Conservation (phyloP, 53 echinoderm and acorn worm species). For the Henricia sp. region DNA sequence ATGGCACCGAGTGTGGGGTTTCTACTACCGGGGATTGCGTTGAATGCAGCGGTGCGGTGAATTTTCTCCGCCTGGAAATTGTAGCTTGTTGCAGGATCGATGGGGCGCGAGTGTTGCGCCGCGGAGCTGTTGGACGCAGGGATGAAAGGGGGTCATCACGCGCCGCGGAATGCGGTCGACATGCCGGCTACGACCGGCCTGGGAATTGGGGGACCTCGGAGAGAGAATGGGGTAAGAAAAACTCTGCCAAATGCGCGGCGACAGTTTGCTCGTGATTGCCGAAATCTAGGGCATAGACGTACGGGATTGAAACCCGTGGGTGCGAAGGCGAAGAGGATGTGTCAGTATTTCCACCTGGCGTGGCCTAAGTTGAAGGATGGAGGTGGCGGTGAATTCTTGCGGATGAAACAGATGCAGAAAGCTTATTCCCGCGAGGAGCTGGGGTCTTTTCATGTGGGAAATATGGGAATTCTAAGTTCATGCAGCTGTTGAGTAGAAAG, state of each 20-base stretch:
- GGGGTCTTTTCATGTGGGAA: too few species aligned
- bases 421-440: too few species aligned
- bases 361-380: conserved; percentile 28
- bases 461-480: too few species aligned
- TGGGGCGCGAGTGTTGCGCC: neutral
- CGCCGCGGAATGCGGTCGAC: conserved; percentile 57
- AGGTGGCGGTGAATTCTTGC: neutral
- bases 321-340: conserved; percentile 1
- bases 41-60: neutral
- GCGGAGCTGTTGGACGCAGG: neutral
- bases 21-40: neutral
- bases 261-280: neutral
- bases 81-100: neutral
- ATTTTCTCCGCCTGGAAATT: neutral
- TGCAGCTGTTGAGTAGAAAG: too few species aligned
- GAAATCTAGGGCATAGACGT: neutral
- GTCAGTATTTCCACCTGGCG: conserved; percentile 53
- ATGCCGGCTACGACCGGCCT: conserved; percentile 53
- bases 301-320: neutral
- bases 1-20: neutral
- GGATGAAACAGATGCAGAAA: too few species aligned
- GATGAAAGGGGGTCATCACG: conserved; percentile 42
- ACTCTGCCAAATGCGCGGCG: too few species aligned
- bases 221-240: too few species aligned
- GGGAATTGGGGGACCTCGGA: conserved; percentile 23